A percentile compares a stretch with the other conserved stretches of the same genome.
These are phyloP conservation scores for Macropodus opercularis DNA, from an alignment of 2,797 vertebrate species.

Conservation along the genomic window DNA sequence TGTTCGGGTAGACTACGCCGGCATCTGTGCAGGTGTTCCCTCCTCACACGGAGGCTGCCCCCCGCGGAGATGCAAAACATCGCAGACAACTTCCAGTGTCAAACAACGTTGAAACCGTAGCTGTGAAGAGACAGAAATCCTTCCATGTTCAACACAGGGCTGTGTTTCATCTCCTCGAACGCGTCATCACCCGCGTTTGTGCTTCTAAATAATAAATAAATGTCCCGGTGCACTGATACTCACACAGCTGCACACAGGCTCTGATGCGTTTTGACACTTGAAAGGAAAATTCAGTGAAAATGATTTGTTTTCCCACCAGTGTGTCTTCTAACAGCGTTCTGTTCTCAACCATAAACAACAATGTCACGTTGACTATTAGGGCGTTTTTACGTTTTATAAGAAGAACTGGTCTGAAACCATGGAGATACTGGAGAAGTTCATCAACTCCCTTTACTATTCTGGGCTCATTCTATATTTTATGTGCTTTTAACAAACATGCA, in stretches of 20 bases:
- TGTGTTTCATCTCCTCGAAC: constrained; percentile 45
- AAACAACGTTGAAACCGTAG: constrained; percentile 23
- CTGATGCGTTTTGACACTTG: constrained; percentile 19
- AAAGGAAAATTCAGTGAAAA: constrained; percentile 22
- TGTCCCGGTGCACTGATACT: constrained; percentile 26
- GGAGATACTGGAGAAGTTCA: background rate
- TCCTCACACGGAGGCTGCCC: background rate
- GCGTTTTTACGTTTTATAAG: background rate
- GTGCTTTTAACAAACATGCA: background rate
- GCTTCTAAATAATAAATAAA: constrained; percentile 60
- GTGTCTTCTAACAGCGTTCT: constrained; percentile 8
- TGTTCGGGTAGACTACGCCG: background rate
- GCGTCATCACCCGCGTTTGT: constrained; percentile 51
- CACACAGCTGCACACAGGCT: constrained; percentile 23
- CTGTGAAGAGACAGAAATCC: constrained; percentile 16
- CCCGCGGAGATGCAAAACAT: constrained; percentile 9
- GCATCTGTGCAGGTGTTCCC: constrained; percentile 3
- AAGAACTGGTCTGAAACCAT: background rate
- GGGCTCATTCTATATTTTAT: background rate
- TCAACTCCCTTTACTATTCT: background rate
- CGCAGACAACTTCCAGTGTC: constrained; percentile 10
- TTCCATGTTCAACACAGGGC: constrained; percentile 37
- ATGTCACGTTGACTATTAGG: background rate
- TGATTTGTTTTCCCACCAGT: constrained; percentile 13
- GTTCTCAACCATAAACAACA: background rate